phyloP scores from a whole-genome alignment of 1,140 invertebrate genomes.

The Calephelis virginiensis region DNA sequence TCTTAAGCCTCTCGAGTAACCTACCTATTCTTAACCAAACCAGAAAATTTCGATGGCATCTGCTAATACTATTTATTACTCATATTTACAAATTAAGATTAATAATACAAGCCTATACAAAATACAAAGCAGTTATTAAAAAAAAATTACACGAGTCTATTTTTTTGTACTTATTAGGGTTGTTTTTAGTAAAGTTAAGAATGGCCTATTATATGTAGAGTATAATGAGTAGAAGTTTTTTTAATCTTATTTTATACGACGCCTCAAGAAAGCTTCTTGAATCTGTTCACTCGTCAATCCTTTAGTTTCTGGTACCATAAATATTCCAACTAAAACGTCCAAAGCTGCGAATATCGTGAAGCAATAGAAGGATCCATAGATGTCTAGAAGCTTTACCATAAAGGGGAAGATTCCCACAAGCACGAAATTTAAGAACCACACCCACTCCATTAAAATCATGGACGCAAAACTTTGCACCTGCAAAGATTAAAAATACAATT shows the following conservation, averaged over 20 bases:
- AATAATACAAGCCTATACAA: too few relatives aligned
- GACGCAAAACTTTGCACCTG: conserved; percentile 61
- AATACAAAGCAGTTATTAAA: too few relatives aligned
- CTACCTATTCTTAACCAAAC: too few relatives aligned
- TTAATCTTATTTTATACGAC: conserved; percentile 28
- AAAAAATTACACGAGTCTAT: too few relatives aligned
- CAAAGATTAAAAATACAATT: conserved; percentile 11
- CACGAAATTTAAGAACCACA: conserved; percentile 59
- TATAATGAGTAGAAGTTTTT: too few relatives aligned
- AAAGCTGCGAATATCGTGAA: conserved; percentile 51
- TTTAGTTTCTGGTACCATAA: conserved; percentile 86
- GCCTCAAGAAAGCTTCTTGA: conserved; percentile 51
- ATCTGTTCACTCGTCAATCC: conserved; percentile 85
- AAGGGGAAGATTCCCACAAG: conserved; percentile 48
- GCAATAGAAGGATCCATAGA: conserved; percentile 51
- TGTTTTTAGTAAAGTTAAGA: too few relatives aligned
- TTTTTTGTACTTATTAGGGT: too few relatives aligned
- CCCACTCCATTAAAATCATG: conserved; percentile 53
- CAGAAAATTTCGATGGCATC: too few relatives aligned
- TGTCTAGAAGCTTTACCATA: conserved; percentile 39
- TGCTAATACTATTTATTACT: too few relatives aligned
- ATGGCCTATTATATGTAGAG: too few relatives aligned
- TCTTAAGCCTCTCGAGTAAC: too few relatives aligned
- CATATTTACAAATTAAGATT: too few relatives aligned
- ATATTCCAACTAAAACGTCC: conserved; percentile 79